Percentiles rank a stretch among this genome's conserved stretches.
Evolutionary conservation across 1,140 invertebrate species (phyloP).

Genomic region (Aricia agestis): DNA sequence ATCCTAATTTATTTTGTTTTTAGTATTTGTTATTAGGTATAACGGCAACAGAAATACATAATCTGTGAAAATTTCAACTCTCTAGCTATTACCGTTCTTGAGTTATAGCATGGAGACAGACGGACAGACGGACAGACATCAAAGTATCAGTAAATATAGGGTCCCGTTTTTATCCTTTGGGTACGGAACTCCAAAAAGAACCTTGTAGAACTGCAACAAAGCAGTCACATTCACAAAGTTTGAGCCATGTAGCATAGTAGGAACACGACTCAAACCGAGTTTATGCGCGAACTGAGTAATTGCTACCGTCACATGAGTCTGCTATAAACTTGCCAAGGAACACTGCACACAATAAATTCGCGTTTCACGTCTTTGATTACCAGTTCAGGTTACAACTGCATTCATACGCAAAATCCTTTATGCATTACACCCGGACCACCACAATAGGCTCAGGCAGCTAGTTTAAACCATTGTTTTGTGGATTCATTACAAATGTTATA

Average conservation of each 20-base stretch:
- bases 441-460: constrained; percentile 17
- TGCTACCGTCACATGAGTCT: constrained; percentile 59
- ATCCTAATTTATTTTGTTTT: too few relatives aligned
- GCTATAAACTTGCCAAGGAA: constrained; percentile 67
- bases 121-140: too few relatives aligned
- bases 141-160: too few relatives aligned
- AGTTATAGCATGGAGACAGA: too few relatives aligned
- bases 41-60: too few relatives aligned
- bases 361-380: constrained; percentile 71
- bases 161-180: too few relatives aligned
- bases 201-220: too few relatives aligned
- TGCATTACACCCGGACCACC: constrained; percentile 48
- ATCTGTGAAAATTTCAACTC: too few relatives aligned
- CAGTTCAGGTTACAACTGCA: constrained; percentile 58
- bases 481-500: not conserved
- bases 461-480: constrained; percentile 13
- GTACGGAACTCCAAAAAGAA: too few relatives aligned
- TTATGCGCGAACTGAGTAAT: constrained; percentile 66
- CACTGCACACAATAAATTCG: constrained; percentile 68
- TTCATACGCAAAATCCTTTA: constrained; percentile 49
- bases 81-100: too few relatives aligned
- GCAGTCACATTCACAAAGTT: too few relatives aligned
- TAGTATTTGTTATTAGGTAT: too few relatives aligned
- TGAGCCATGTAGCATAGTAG: constrained; percentile 5
- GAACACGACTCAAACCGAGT: constrained; percentile 28